Evolutionary conservation across 2,888 invertebrate genomes (phyloP), one percentile per base, ranked within the genome.

Genomic region (Tachina grossa): DNA sequence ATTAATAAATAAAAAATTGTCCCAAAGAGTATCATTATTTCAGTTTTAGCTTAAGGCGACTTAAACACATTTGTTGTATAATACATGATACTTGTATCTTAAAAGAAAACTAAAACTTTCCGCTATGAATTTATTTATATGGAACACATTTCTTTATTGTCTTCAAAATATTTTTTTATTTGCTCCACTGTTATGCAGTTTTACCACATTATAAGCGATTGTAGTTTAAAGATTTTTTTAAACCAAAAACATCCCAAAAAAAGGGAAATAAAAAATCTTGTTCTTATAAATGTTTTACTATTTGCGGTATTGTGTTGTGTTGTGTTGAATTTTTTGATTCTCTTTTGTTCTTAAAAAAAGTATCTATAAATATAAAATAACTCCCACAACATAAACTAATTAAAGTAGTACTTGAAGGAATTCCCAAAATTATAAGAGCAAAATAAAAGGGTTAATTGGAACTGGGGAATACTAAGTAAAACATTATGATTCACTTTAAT

Each of bases 331-430:
- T 6, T 31, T 31, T 31, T 5, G 31, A 16, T 68, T 66, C 45
- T 45, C 51, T 39, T 43, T 47, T 57, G 2, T 16, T 0, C 51
- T 69, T 79, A 51, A 51, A 6, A 31, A 31, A 31, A 5, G 5
- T 6, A 31, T 16, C 3, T 51, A 43, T 51, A 74, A 66, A 76
- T 66, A 80, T 61, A 80, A 45, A 68, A 85, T 61, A 85, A 85
- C 85, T 85, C 85, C 85, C 79, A 85, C 85, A 85, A 85, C 85
- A 85, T 83, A 85, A 85, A 83, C 85, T 85, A 85, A 85, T 85
- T 85, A 85, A 85, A 85, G 75, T 80, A 57, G 55, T 72, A 85
- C 79, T 85, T 72, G 61, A 65, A 85, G 79, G 83, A 76, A 83
- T 83, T 83, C 83, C 83, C 85, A 68, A 83, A 76, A 65, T 47